Evolutionary conservation across 2,113 vertebrate species (phyloP).

Genomic region (Alligator mississippiensis): DNA sequence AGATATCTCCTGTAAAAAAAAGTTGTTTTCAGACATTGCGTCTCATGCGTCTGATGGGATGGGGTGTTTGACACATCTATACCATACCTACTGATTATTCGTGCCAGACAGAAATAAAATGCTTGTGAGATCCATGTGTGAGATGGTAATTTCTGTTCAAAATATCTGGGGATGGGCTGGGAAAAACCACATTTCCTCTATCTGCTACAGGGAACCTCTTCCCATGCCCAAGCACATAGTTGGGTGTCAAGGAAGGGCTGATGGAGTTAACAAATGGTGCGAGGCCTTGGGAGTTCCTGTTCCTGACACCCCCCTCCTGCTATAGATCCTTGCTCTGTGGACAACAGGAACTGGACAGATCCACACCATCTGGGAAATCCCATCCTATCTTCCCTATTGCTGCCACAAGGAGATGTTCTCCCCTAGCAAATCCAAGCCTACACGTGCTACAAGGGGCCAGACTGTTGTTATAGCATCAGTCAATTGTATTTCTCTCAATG

Average conservation of each 20-base stretch:
- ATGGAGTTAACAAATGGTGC: not conserved
- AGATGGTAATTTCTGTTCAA: not conserved
- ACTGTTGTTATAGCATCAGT: not conserved
- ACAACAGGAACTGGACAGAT: not conserved
- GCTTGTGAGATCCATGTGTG: not conserved
- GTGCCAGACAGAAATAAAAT: constrained; percentile 47
- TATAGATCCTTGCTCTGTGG: not conserved
- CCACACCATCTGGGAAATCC: not conserved
- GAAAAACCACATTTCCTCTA: not conserved
- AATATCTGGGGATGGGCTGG: not conserved
- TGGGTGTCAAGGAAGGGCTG: not conserved
- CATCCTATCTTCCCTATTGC: not conserved
- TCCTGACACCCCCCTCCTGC: not conserved
- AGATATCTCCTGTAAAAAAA: constrained; percentile 59
- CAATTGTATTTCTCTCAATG: not conserved
- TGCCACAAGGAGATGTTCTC: not conserved
- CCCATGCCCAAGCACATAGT: not conserved
- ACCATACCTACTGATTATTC: not conserved
- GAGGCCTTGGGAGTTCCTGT: not conserved
- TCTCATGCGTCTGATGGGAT: not conserved
- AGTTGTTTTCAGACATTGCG: not conserved
- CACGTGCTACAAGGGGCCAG: not conserved
- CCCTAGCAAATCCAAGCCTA: not conserved
- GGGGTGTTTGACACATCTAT: constrained; percentile 45
- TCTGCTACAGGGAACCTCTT: not conserved